Evolutionary conservation across 2,113 vertebrate species (phyloP), one percentile per base, ranked within the genome.

Genomic region (Tamias sibiricus): DNA sequence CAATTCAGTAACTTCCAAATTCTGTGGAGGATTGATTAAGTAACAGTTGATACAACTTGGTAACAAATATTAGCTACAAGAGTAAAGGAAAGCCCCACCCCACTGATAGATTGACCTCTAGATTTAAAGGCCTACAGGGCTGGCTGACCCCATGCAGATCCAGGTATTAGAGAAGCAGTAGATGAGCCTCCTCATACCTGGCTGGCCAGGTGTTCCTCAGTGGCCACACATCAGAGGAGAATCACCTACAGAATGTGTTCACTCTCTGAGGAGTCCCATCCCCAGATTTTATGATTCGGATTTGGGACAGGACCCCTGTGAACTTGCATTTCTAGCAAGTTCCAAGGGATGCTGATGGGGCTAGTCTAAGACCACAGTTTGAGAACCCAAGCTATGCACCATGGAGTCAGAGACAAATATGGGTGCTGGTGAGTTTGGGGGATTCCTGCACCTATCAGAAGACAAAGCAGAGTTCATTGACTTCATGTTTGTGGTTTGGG

Each of bases 401-500:
- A 0, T 0, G 0, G 26, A 28, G 28, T 4, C n/a, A 8, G 69
- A 0, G 5, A 3, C 1, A 9, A 37, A 19, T 44, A 20, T 19
- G 24, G 16, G 2, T 8, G 22, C 24, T 37, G 22, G 17, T 14
- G 6, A 1, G 22, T 9, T 22, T 9, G 17, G 20, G 37, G 0
- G 19, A 44, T 77, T n/a, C 32, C 30, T 0, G 40, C 3, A 6
- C 30, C 59, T 17, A n/a, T 17, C 35, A 57, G 20, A 32, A 52
- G 12, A 32, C 1, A 14, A 0, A 4, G 7, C n/a, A 62, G 59
- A 66, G 26, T 24, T 5, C 19, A 74, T 47, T 2, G 28, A 28
- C 47, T 28, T 4, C 17, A 52, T 13, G 19, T 24, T 19, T 20
- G 1, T 6, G 2, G 37, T 37, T 49, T 44, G 54, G 24, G 9